Conservation (phyloP, 1,140 invertebrate species). For the Hypsibius dujardini region DNA sequence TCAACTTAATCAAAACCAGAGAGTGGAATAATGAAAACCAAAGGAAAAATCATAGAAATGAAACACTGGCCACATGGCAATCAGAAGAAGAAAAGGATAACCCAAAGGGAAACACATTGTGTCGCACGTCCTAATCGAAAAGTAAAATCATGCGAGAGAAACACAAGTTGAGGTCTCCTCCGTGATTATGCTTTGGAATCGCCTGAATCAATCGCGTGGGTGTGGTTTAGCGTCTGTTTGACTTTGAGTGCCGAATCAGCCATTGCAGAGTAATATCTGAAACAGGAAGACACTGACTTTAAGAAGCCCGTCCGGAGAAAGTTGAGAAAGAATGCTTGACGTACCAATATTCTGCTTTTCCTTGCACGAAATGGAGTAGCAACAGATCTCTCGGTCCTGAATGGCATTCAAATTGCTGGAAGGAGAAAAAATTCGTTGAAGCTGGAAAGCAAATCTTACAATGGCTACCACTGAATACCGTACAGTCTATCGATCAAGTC, state of each 20-base stretch:
- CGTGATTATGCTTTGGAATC: too few species aligned
- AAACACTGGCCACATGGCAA: too few species aligned
- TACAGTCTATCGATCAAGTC: constrained; percentile 96
- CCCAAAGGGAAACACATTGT: too few species aligned
- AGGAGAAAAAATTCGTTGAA: constrained; percentile 29
- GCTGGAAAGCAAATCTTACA: constrained; percentile 22
- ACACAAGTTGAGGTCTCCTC: too few species aligned
- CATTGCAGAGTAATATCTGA: constrained; percentile 94
- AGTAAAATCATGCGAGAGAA: too few species aligned
- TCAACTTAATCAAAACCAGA: too few species aligned
- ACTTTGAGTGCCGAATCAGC: constrained; percentile 95
- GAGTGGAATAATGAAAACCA: too few species aligned
- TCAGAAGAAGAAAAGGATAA: too few species aligned
- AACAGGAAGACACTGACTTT: constrained; percentile 25
- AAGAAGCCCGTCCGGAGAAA: constrained; percentile 14
- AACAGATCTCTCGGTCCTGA: constrained; percentile 98
- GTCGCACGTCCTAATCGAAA: too few species aligned
- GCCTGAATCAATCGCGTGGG: too few species aligned
- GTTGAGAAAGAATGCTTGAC: constrained; percentile 22
- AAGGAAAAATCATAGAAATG: too few species aligned
- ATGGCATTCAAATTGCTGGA: constrained; percentile 87
- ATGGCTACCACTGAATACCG: constrained; percentile 30
- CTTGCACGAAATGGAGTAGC: constrained; percentile 99
- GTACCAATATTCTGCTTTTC: constrained; percentile 93
- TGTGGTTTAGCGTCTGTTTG: constrained; percentile 42